Evolutionary conservation across 2,797 vertebrate species (phyloP).

Genomic region (Avahi laniger): DNA sequence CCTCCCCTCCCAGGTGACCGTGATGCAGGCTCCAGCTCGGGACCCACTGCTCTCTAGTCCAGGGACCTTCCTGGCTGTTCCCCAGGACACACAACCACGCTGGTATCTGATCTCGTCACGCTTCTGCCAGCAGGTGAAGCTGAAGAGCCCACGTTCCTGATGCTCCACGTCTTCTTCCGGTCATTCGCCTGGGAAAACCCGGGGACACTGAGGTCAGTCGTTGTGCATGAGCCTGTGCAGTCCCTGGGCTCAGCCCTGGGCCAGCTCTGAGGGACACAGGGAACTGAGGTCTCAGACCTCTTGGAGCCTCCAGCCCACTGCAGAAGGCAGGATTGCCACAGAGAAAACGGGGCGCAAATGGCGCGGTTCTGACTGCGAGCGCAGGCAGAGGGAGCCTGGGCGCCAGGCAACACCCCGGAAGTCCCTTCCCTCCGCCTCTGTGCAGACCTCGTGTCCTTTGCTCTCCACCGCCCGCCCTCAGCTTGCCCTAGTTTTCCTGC

Average conservation of each 20-base stretch:
- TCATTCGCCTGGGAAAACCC: background rate
- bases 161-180: background rate
- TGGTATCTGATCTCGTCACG: background rate
- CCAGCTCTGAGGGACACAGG: background rate
- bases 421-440: background rate
- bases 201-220: background rate
- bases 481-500: background rate
- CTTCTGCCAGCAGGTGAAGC: conserved; percentile 38
- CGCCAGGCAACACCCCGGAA: rapidly evolving
- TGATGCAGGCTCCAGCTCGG: rapidly evolving
- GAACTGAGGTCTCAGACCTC: background rate
- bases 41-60: background rate
- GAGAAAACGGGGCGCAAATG: background rate
- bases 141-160: background rate
- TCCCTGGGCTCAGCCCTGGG: background rate
- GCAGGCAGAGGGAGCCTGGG: background rate
- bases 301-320: background rate
- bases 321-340: background rate
- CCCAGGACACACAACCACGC: background rate
- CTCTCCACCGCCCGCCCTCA: rapidly evolving
- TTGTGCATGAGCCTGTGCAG: background rate
- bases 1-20: background rate
- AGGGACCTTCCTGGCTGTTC: background rate
- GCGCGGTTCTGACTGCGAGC: background rate
- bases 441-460: background rate